Evolutionary conservation across 53 echinoderm and acorn worm genomes (phyloP).

Genomic region (Crossaster papposus): DNA sequence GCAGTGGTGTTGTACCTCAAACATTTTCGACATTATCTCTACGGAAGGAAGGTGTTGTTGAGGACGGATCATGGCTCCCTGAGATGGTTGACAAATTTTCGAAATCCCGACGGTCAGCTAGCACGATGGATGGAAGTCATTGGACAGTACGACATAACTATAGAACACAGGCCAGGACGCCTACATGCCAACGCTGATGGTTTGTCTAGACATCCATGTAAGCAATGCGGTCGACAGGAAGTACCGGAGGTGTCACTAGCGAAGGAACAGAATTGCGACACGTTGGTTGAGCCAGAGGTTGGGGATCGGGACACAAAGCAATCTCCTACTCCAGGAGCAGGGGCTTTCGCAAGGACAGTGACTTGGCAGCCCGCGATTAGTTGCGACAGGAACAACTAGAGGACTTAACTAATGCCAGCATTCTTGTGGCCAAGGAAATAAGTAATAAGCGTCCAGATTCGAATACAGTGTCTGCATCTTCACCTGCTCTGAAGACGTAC

Average conservation of each 20-base stretch:
- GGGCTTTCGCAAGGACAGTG: neutral
- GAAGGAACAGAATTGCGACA: neutral
- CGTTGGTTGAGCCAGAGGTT: neutral
- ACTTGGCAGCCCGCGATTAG: neutral
- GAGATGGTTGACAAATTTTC: constrained; percentile 56
- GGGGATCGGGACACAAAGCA: too few relatives aligned
- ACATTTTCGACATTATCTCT: constrained; percentile 49
- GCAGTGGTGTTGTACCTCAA: constrained; percentile 36
- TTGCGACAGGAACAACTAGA: constrained; percentile 2
- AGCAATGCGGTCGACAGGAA: constrained; percentile 47
- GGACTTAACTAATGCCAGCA: too few relatives aligned
- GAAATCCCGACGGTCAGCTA: constrained; percentile 47
- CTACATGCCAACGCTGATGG: constrained; percentile 51
- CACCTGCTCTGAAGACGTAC: constrained; percentile 34
- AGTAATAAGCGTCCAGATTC: constrained; percentile 17
- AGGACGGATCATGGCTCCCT: constrained; percentile 63
- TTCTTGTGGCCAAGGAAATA: neutral
- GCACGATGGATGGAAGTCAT: constrained; percentile 58
- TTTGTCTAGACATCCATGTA: constrained; percentile 44
- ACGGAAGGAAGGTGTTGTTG: constrained; percentile 32
- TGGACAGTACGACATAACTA: constrained; percentile 32
- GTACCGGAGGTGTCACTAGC: neutral
- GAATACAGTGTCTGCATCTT: neutral
- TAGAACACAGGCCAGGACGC: constrained; percentile 33
- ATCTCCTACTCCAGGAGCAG: neutral